Conservation (phyloP, 2,797 vertebrate genomes). For the Pipistrellus nathusii region DNA sequence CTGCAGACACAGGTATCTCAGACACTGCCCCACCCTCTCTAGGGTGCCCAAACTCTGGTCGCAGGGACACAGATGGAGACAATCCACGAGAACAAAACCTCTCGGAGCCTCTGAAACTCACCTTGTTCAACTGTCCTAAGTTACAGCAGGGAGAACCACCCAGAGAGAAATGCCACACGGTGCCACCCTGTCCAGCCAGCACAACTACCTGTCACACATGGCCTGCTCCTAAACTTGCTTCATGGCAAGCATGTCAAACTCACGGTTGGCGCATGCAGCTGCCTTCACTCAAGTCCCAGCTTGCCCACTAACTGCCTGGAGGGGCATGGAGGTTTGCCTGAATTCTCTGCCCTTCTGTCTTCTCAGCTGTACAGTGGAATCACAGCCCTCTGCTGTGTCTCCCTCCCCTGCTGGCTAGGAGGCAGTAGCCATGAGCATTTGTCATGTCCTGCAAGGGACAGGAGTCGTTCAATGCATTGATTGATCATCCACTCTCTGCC, state of each 20-base stretch:
- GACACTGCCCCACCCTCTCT: neutral
- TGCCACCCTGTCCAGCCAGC: neutral
- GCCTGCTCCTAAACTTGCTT: neutral
- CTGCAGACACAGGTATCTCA: neutral
- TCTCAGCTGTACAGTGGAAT: neutral
- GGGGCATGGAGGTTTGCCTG: neutral
- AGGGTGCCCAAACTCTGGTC: neutral
- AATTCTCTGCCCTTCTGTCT: neutral
- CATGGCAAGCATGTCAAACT: neutral
- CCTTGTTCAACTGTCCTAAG: neutral
- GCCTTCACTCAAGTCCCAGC: neutral
- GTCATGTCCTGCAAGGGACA: neutral
- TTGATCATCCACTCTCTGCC: neutral
- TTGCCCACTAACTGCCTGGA: neutral
- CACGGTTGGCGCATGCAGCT: rapidly evolving
- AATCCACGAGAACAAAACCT: neutral
- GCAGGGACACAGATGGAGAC: neutral
- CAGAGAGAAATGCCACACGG: neutral
- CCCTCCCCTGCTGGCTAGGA: neutral
- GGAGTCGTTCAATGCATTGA: neutral
- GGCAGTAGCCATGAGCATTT: neutral
- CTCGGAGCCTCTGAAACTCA: neutral
- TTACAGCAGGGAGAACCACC: neutral
- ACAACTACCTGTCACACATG: neutral
- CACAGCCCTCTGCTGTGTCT: neutral